Evolutionary conservation across 2,888 invertebrate genomes (phyloP).

Genomic region (Dolichopus griseipennis): DNA sequence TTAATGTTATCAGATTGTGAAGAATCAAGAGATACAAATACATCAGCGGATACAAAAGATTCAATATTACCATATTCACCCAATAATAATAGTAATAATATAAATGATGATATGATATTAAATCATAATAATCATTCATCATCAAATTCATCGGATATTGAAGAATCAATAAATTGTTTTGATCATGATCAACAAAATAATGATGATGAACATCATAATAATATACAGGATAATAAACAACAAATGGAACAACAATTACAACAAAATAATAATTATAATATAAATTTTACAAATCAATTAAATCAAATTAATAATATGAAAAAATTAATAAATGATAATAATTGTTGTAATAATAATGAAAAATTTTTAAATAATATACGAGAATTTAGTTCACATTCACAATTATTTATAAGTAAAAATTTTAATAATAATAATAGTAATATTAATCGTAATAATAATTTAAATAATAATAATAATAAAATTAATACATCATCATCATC

Average conservation of each 20-base stretch:
- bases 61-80: conserved; percentile 29
- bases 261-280: conserved; percentile 7
- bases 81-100: conserved; percentile 18
- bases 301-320: conserved; percentile 1
- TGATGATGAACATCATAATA: not conserved
- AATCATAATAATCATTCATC: conserved; percentile 30
- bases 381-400: too few species aligned
- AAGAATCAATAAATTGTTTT: conserved; percentile 15
- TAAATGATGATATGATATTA: conserved; percentile 31
- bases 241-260: not conserved
- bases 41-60: conserved; percentile 30
- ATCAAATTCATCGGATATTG: conserved; percentile 24
- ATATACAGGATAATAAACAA: not conserved
- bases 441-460: not conserved
- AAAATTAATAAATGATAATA: conserved; percentile 2
- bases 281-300: not conserved
- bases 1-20: conserved; percentile 25
- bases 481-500: not conserved
- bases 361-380: not conserved
- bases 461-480: not conserved
- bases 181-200: not conserved
- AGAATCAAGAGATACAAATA: conserved; percentile 24
- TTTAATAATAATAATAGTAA: not conserved
- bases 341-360: not conserved
- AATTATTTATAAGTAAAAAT: not conserved